Conservation (phyloP, 2,797 vertebrate genomes). For the Hoplostethus mediterraneus region DNA sequence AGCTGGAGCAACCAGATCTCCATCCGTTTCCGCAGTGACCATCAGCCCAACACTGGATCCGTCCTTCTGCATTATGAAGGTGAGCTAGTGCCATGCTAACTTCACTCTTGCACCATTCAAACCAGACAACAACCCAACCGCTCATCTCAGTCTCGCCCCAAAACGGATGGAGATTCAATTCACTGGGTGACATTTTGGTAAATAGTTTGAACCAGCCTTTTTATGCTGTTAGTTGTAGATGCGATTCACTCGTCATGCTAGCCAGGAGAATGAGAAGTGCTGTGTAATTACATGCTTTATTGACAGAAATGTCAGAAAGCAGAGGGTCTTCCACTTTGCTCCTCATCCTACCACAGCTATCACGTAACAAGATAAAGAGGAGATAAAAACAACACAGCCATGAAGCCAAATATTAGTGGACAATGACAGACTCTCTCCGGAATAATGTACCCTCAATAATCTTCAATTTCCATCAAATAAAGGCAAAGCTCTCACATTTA, state of each 20-base stretch:
- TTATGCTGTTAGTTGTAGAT: conserved; percentile 37
- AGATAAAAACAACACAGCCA: conserved; percentile 28
- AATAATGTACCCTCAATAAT: conserved; percentile 20
- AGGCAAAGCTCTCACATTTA: not conserved
- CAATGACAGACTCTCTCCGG: conserved; percentile 36
- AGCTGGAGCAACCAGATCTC: conserved; percentile 96
- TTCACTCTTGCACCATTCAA: not conserved
- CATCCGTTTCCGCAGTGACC: conserved; percentile 89
- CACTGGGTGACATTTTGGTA: not conserved
- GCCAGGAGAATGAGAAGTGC: conserved; percentile 25
- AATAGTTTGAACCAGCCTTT: conserved; percentile 15
- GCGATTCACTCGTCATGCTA: conserved; percentile 18
- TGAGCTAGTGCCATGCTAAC: conserved; percentile 61
- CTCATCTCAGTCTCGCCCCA: not conserved
- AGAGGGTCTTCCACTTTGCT: conserved; percentile 20
- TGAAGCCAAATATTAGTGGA: conserved; percentile 47
- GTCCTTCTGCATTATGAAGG: conserved; percentile 94
- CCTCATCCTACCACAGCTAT: conserved; percentile 5
- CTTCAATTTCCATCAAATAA: conserved; percentile 14
- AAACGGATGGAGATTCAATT: not conserved
- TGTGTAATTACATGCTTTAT: conserved; percentile 40
- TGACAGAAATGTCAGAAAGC: conserved; percentile 36
- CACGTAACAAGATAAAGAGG: conserved; percentile 15
- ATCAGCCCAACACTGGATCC: conserved; percentile 81
- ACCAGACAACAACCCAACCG: not conserved